Evolutionary conservation across 2,888 invertebrate species (phyloP), one percentile per base, ranked within the genome.

Genomic region (Dryadula phaetusa): DNA sequence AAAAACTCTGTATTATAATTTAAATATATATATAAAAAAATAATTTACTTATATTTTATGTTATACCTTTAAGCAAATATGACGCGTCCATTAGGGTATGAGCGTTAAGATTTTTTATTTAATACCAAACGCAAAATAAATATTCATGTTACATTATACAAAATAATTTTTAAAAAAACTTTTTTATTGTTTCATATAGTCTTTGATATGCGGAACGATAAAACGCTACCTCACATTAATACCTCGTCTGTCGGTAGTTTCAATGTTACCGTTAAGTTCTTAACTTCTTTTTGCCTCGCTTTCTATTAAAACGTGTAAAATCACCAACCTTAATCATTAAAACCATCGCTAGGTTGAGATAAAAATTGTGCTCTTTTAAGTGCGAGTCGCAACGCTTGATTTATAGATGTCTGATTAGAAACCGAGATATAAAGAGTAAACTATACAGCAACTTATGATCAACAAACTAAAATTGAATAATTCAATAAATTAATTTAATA

Each of bases 401-500:
- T 71, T 71, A 72, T 73, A 67, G 44, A 69, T 67, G 58, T 64
- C 53, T 64, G 67, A 74, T 72, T 74, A 73, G 67, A 58, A 64
- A 34, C 62, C 66, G 46, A 61, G 62, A 66, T 60, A 65, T 46
- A 46, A n/a, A 69, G 71, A 69, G 20, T 22, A n/a, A 64, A 69
- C 54, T 65, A 49, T 65, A 63, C 60, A 22, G 53, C 18, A 16
- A 34, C 40, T 34, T 8, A 42, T 58, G 63, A 65, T 69, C 66
- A 72, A 70, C 71, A 64, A 64, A 72, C 70, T 74, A 64, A 64
- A 72, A 69, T 74, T 75, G 74, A 75, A 76, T 76, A 69, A 78
- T 78, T 75, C 75, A 75, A 77, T 77, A 74, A 70, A 56, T 69
- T 69, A 72, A 72, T 69, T 72, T 73, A 71, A 67, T 67, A 56